Base-by-base conservation (phyloP, 2,888 invertebrate species). In the Rhagonycha fulva region DNA sequence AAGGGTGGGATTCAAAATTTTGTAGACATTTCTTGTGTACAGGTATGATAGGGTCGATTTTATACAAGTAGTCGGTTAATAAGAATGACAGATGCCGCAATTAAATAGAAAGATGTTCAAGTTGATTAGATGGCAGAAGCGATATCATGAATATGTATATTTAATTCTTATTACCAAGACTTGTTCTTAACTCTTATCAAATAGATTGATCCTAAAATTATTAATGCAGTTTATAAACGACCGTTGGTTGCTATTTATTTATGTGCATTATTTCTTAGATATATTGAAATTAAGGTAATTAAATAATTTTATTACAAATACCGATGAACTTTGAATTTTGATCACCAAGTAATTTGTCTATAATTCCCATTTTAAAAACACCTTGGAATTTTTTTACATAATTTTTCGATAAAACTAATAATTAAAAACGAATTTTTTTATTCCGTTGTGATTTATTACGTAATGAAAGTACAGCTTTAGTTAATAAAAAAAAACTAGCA, bases 61-160 rank as follows among this genome's bases (percentile, higher is more conserved):
- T 24, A 61, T 47, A 67, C 62, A 68, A 72, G 76, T 76, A 78
- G 80, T 81, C 83, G 82, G 83, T 81, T 83, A 81, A 80, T 80
- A 79, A 81, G 82, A 84, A 82, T 85, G 85, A 85, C 85, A 86
- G 86, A 86, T 86, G 86, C 84, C 83, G 83, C 84, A 86, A 86
- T 86, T 86, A 86, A 85, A 80, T 75, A 68, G 62, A 26, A 80
- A 84, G 84, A 84, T 84, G 84, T 79, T 80, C 80, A 77, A 75
- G 74, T 76, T 82, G 86, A 86, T 85, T 84, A 86, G 85, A 85
- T 85, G 77, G 79, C 75, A 71, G 70, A 78, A 66, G 69, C 76
- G 81, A 83, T 84, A 83, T 78, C 80, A 84, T 84, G 84, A 84
- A 85, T 84, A 85, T 84, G 84, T 84, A 84, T 84, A 79, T 82